Evolutionary conservation across 2,888 invertebrate genomes (phyloP), one percentile per base, ranked within the genome.

Genomic region (Drosophila anceps): DNA sequence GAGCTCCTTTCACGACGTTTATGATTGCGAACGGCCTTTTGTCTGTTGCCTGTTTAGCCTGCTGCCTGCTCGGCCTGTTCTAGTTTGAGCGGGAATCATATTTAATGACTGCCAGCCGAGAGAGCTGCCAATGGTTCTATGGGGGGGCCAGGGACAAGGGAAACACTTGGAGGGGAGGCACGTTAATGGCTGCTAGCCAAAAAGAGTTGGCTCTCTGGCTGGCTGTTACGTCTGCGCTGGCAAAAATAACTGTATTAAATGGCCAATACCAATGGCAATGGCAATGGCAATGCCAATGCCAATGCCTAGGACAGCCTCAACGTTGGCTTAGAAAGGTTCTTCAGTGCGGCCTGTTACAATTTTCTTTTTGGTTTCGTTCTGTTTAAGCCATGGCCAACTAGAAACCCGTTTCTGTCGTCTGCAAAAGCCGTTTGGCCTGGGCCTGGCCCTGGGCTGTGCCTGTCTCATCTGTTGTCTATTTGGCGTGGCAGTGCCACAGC

Each of bases 181-280:
- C 72, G 51, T 64, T 71, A 79, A 85, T 81, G 73, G 83, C 79
- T 85, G 73, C 60, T 67, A 71, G 85, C 81, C 75, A 69, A 76
- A 77, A 77, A 59, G 51, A 62, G 65, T 59, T 69, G 54, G 33
- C 24, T 73, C 74, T 70, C 73, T 65, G 61, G 54, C 55, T 58
- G 60, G 53, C 53, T 24, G 53, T 69, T 77, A 68, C 79, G 60
- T 62, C 66, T 68, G 73, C 53, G 69, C 66, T 75, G 76, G 65
- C 66, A 68, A 81, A 81, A 76, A 76, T 87, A 87, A 87, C 86
- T 87, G 86, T 87, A 88, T 88, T 88, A 88, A 87, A 88, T 87
- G 88, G 88, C 79, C 81, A 76, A 59, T 66, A 35, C 68, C 68
- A 61, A 54, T 66, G 53, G 53, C 66, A 50, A 66, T 31, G 48